A percentile compares a stretch with the other conserved stretches of the same genome.
phyloP scores from a whole-genome alignment of 2,888 invertebrate genomes.

The Neoitamus cyanurus region DNA sequence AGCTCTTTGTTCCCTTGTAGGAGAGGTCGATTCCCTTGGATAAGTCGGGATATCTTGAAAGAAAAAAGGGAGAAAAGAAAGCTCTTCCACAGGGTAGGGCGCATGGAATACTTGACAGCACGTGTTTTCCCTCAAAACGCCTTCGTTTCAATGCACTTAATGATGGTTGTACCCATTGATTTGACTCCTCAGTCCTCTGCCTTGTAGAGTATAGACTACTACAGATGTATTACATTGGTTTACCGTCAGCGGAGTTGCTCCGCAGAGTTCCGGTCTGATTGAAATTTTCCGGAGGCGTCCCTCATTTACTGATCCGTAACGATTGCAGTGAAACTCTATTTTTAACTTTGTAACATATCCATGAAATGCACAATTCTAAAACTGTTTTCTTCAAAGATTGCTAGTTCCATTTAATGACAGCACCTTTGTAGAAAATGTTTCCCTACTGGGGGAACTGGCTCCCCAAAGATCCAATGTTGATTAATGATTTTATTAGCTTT shows the following conservation, averaged over 20 bases:
- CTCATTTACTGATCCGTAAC: neutral
- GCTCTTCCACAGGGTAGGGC: neutral
- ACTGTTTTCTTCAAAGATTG: neutral
- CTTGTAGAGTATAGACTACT: neutral
- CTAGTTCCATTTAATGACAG: neutral
- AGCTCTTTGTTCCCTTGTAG: neutral
- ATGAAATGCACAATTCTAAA: neutral
- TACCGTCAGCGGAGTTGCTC: neutral
- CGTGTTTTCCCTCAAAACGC: slow-evolving; percentile 15
- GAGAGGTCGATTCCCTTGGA: neutral
- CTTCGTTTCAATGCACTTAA: neutral
- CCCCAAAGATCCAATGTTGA: neutral
- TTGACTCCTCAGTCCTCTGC: neutral
- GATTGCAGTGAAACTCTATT: neutral
- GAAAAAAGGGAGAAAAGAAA: neutral
- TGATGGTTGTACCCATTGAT: neutral
- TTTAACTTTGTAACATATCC: neutral
- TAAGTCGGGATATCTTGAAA: neutral
- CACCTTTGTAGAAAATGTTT: neutral
- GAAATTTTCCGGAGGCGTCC: neutral
- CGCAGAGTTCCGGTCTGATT: neutral
- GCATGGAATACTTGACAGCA: slow-evolving; percentile 6
- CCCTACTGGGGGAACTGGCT: neutral
- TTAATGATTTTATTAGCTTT: neutral
- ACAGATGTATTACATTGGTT: neutral